Conservation (phyloP, 2,888 invertebrate genomes). For the Caenorhabditis macrosperma region DNA sequence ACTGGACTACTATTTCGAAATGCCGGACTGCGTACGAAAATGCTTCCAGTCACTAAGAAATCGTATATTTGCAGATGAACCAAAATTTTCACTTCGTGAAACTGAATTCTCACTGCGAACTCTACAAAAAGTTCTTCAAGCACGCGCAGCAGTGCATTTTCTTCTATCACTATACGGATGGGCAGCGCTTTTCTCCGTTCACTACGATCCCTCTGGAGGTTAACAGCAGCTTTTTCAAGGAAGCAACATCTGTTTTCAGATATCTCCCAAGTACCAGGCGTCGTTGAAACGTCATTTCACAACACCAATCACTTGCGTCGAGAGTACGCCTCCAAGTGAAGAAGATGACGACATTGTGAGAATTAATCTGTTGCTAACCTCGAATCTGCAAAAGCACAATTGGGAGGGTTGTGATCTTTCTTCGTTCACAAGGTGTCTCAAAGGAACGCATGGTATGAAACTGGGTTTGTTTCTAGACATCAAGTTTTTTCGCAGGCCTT, state of each 20-base stretch:
- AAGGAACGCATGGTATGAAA: neutral
- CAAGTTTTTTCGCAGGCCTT: neutral
- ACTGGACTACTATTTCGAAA: constrained; percentile 8
- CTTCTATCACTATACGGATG: neutral
- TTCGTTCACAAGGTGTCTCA: neutral
- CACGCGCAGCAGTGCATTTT: neutral
- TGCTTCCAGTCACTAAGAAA: neutral
- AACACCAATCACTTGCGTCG: neutral
- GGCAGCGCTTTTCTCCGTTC: neutral
- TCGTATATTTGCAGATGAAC: neutral
- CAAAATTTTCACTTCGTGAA: neutral
- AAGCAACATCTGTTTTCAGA: too few relatives aligned
- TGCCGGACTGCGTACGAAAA: neutral
- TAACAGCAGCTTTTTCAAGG: too few relatives aligned
- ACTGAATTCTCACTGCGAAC: neutral
- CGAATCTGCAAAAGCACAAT: neutral
- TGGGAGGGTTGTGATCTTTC: too few relatives aligned
- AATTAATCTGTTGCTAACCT: too few relatives aligned
- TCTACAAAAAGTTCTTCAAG: neutral
- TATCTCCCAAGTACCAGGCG: neutral
- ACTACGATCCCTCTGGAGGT: neutral
- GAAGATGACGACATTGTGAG: neutral
- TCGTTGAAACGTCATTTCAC: too few relatives aligned
- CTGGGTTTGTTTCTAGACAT: neutral
- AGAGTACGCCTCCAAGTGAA: too few relatives aligned